phyloP scores from a whole-genome alignment of 2,888 invertebrate species.

The Drosophila putrida region DNA sequence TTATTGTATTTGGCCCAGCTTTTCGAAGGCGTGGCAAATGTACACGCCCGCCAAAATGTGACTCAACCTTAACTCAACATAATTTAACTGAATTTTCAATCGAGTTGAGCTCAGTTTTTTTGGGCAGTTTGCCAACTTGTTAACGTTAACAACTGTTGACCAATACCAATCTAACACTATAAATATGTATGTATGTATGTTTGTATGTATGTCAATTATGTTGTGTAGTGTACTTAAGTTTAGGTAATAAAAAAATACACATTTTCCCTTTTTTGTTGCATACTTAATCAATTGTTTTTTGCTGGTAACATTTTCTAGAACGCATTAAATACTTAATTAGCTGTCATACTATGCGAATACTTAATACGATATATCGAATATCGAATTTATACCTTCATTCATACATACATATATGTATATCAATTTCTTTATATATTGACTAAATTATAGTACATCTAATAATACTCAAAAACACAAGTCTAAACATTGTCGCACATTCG shows the following conservation, averaged over 20 bases:
- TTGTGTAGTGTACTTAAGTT: conserved; percentile 48
- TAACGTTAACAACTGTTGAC: conserved; percentile 4
- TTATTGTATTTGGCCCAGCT: conserved; percentile 1
- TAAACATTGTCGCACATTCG: conserved; percentile 61
- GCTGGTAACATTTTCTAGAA: conserved; percentile 50
- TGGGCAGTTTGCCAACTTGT: background rate
- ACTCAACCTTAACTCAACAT: conserved; percentile 11
- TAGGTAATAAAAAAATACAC: conserved; percentile 73
- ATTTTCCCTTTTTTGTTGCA: conserved; percentile 20
- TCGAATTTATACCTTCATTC: conserved; percentile 1
- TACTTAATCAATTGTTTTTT: conserved; percentile 39
- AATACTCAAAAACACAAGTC: conserved; percentile 83
- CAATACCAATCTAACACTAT: conserved; percentile 14
- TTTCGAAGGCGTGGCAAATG: conserved; percentile 18
- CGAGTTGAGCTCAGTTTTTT: conserved; percentile 3
- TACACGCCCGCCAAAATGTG: background rate
- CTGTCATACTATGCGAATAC: conserved; percentile 25
- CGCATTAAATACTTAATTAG: conserved; percentile 21
- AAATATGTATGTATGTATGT: conserved; percentile 2
- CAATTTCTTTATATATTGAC: conserved; percentile 46
- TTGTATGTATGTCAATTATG: conserved; percentile 5
- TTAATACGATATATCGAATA: conserved; percentile 25
- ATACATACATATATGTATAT: conserved; percentile 8
- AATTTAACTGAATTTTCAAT: background rate
- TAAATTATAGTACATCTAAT: conserved; percentile 77